phyloP scores from a whole-genome alignment of 2,888 invertebrate species.

The Chalcosyrphus nemorum region DNA sequence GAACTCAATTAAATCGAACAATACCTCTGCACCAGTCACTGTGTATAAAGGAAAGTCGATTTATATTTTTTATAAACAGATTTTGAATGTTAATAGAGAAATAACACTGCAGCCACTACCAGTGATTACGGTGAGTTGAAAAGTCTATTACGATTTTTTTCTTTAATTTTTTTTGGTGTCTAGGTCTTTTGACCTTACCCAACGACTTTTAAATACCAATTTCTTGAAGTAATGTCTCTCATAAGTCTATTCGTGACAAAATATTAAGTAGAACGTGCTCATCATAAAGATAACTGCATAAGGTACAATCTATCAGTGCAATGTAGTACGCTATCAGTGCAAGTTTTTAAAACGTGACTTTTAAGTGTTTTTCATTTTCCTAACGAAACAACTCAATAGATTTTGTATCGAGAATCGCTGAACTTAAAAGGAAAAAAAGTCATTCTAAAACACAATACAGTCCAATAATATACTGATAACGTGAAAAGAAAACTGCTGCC shows the following conservation, averaged over 20 bases:
- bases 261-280: neutral
- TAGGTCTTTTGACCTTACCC: too few relatives aligned
- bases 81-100: too few relatives aligned
- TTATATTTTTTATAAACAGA: too few relatives aligned
- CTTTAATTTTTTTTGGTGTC: too few relatives aligned
- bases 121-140: too few relatives aligned
- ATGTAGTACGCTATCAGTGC: neutral
- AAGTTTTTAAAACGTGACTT: neutral
- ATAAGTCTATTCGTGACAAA: neutral
- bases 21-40: too few relatives aligned
- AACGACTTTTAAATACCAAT: too few relatives aligned
- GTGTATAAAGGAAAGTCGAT: too few relatives aligned
- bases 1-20: too few relatives aligned
- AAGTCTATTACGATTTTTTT: too few relatives aligned
- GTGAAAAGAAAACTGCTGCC: conserved; percentile 17
- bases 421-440: neutral
- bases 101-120: too few relatives aligned
- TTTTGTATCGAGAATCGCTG: neutral
- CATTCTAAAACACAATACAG: neutral
- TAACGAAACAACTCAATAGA: neutral
- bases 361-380: neutral
- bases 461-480: neutral
- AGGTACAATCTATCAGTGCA: neutral
- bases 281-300: neutral
- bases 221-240: neutral